These are phyloP conservation scores for Drosophila miranda DNA, from an alignment of 1,140 invertebrate species.

Conservation along the genomic window DNA sequence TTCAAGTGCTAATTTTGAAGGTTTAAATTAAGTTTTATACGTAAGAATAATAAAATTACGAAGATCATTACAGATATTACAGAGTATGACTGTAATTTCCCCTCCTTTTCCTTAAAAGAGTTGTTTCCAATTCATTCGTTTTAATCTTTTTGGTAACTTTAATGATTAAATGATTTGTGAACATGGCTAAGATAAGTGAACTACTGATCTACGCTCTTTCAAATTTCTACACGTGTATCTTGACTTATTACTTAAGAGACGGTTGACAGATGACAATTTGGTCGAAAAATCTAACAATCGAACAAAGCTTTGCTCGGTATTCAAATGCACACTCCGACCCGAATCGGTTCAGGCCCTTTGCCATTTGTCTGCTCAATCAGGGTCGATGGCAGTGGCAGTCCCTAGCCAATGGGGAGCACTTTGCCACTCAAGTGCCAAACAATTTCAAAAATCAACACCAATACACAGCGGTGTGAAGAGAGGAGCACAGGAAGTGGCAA, in stretches of 20 bases:
- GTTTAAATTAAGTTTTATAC: no score
- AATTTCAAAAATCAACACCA: slow-evolving; percentile 78
- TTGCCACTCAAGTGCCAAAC: slow-evolving; percentile 75
- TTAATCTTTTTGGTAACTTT: no score
- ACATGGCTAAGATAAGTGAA: no score
- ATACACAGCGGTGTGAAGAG: slow-evolving; percentile 14
- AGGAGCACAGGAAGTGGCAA: slow-evolving; percentile 11
- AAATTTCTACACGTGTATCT: background rate
- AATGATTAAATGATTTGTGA: no score
- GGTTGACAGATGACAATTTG: slow-evolving; percentile 6
- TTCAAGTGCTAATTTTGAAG: no score
- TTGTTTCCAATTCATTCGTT: no score
- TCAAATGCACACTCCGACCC: slow-evolving; percentile 4
- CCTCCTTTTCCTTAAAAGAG: no score
- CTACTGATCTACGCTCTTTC: no score
- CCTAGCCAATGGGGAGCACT: slow-evolving; percentile 60
- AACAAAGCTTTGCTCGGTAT: slow-evolving; percentile 12
- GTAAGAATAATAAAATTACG: no score
- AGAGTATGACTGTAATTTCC: no score
- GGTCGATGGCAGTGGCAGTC: slow-evolving; percentile 35
- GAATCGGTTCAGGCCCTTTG: slow-evolving; percentile 13
- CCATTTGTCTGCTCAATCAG: slow-evolving; percentile 46
- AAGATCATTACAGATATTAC: no score
- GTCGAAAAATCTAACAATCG: slow-evolving; percentile 17
- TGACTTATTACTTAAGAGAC: background rate